These are phyloP conservation scores for Silvanus unidentatus DNA, from an alignment of 2,888 invertebrate species.

Conservation along the genomic window DNA sequence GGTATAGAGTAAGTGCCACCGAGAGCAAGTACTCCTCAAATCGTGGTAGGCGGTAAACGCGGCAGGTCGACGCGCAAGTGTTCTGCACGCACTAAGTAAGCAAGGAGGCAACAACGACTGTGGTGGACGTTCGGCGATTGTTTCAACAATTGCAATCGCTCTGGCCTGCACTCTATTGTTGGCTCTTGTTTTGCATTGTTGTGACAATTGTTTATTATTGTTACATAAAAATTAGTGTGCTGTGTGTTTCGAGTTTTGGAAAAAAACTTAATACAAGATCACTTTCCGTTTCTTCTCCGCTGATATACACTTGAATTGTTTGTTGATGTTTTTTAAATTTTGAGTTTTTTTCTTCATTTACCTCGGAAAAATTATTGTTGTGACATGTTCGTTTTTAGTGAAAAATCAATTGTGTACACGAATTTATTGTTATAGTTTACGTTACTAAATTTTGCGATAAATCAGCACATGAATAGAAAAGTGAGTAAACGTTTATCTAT, in stretches of 20 bases:
- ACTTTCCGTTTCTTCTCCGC: too few species aligned
- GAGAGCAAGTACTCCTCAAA: conserved; percentile 39
- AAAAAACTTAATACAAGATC: background rate
- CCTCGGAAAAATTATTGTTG: background rate
- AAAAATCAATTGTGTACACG: background rate
- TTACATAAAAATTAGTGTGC: conserved; percentile 1
- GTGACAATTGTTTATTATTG: conserved; percentile 18
- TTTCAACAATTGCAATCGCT: conserved; percentile 44
- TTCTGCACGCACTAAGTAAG: conserved; percentile 41
- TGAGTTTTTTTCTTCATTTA: conserved; percentile 10
- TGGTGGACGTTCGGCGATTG: conserved; percentile 34
- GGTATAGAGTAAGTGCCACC: conserved; percentile 35
- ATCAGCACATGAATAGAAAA: too few species aligned
- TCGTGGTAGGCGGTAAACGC: conserved; percentile 45
- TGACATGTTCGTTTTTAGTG: too few species aligned
- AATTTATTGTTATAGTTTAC: background rate
- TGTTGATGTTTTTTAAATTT: conserved; percentile 10
- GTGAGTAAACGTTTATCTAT: too few species aligned
- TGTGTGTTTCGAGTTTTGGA: conserved; percentile 8
- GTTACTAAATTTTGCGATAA: too few species aligned
- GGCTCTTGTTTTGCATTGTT: conserved; percentile 22
- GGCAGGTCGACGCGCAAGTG: conserved; percentile 45
- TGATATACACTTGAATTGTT: conserved; percentile 4
- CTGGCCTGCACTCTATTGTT: conserved; percentile 28
- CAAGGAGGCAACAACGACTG: conserved; percentile 24